Conservation (phyloP, 2,797 vertebrate genomes). For the Sebastes trivittatus region DNA sequence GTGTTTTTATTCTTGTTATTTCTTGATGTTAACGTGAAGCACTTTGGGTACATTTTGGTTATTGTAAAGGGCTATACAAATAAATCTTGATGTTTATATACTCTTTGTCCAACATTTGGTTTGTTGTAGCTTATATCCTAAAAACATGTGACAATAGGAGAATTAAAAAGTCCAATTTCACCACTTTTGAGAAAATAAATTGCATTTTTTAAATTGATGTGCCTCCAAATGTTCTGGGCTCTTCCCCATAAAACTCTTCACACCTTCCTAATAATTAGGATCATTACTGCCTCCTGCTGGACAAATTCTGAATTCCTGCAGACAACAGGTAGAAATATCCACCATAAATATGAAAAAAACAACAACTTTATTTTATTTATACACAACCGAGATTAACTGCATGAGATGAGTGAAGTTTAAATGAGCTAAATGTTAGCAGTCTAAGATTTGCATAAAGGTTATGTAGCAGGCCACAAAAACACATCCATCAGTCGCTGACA, state of each 20-base stretch:
- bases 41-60: no score
- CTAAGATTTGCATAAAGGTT: not conserved
- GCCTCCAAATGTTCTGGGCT: not conserved
- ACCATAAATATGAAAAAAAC: not conserved
- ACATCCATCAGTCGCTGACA: not conserved
- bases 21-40: no score
- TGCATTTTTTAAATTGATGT: not conserved
- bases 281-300: slow-evolving; percentile 37
- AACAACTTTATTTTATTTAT: not conserved
- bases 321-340: not conserved
- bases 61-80: no score
- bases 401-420: not conserved
- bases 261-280: not conserved
- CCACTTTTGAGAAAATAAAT: not conserved
- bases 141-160: not conserved
- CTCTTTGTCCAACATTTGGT: no score
- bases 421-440: not conserved
- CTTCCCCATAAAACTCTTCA: not conserved
- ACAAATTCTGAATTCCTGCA: slow-evolving; percentile 3
- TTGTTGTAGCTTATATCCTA: not conserved
- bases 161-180: not conserved
- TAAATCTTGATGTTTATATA: no score
- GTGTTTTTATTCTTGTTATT: no score
- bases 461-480: not conserved
- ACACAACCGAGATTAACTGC: not conserved